Conservation (phyloP, 1,140 invertebrate species). For the silkworm (Bombyx mori) region ASM3026992v2 NC_085116.1:11230001-11230500, state of each 20-base stretch:
- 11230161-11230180: conserved; percentile 63
- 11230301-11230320: conserved; percentile 65
- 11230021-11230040: conserved; percentile 15
- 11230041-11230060: conserved; percentile 13
- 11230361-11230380: conserved; percentile 37
- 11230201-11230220: conserved; percentile 72
- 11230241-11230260: conserved; percentile 71
- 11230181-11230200: conserved; percentile 72
- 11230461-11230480: no score
- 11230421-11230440: no score
- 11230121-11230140: conserved; percentile 62
- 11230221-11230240: conserved; percentile 69
- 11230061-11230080: conserved; percentile 29
- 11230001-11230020: no score
- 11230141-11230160: conserved; percentile 63
- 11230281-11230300: conserved; percentile 68
- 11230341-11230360: conserved; percentile 61
- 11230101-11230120: conserved; percentile 30
- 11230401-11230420: no score
- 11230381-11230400: neutral
- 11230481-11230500: no score
- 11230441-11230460: no score
- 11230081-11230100: conserved; percentile 22
- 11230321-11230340: conserved; percentile 72
- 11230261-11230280: conserved; percentile 69